Percentiles rank a stretch among this genome's conserved stretches.
Evolutionary conservation across 2,113 vertebrate species (phyloP).

Genomic region (Morone chrysops): DNA sequence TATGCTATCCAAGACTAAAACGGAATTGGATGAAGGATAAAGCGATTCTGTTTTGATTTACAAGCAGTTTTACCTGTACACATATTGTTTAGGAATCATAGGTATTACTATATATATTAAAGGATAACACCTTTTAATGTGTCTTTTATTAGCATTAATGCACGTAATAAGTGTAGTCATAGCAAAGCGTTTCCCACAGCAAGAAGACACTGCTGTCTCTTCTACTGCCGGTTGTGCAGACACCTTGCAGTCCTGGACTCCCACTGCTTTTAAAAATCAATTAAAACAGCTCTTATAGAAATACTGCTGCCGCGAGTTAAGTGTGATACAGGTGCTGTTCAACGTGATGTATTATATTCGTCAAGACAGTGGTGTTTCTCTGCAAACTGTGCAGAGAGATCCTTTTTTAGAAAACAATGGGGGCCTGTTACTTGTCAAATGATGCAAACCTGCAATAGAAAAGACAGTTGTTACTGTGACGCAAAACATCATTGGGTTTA

Average conservation of each 20-base stretch:
- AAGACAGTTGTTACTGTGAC: neutral
- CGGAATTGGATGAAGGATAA: neutral
- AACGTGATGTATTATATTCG: conserved; percentile 19
- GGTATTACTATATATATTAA: too few species aligned
- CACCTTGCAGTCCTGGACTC: conserved; percentile 8
- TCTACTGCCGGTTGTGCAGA: conserved; percentile 21
- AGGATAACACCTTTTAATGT: neutral
- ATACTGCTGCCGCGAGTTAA: conserved; percentile 32
- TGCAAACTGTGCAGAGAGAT: conserved; percentile 14
- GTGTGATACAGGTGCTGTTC: conserved; percentile 36
- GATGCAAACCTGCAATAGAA: neutral
- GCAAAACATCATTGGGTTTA: neutral
- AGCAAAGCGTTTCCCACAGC: conserved; percentile 6
- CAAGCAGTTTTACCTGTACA: neutral
- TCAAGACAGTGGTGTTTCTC: conserved; percentile 30
- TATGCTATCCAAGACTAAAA: neutral
- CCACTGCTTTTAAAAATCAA: conserved; percentile 38
- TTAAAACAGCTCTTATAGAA: conserved; percentile 33
- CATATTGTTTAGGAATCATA: neutral
- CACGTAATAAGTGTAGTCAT: neutral
- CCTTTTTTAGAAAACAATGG: conserved; percentile 12
- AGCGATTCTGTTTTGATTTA: neutral
- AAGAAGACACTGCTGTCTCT: neutral
- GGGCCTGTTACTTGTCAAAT: conserved; percentile 1
- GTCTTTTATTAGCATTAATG: neutral